Evolutionary conservation across 2,797 vertebrate genomes (phyloP), one percentile per base, ranked within the genome.

Genomic region (Tenualosa thibaudeaui): DNA sequence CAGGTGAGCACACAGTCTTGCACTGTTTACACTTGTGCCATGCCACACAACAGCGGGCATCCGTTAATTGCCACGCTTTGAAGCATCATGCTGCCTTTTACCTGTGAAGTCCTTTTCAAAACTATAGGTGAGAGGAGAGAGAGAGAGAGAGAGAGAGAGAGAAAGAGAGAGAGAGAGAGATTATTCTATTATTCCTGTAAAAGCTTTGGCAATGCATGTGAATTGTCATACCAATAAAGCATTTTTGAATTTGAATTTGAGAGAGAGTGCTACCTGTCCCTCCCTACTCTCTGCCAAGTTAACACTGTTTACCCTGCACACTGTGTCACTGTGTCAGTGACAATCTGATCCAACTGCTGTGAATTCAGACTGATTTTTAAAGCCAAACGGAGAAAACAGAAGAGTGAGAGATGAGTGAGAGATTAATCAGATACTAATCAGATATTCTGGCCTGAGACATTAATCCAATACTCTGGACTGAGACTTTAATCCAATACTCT

Each of bases 11-110:
- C 68, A 62, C 19, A 22, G n/a, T 22, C 56, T 5, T n/a, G 85
- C 60, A 60, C 82, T 78, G 75, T 86, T 87, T 60, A 81, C 87
- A 84, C 84, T 54, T 53, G 62, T 89, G 90, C 93, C 90, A 92
- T 89, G 68, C 78, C 84, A 89, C 88, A 89, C 40, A 90, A 89
- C 89, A 86, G 89, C 81, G 87, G 88, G 91, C 88, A 89, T 91
- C 88, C 90, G 87, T 86, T 93, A 92, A 94, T 93, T 89, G 90
- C 85, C 90, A 89, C 84, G 90, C 90, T 93, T 92, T 91, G 56
- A 58, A 58, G 56, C 19, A 58, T 56, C 54, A 56, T 5, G 56
- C 56, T 58, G 56, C 56, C 56, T 58, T 58, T 58, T 58, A 58
- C 3, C 56, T 58, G 56, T 58, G 56, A 58, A 58, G 56, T 58